Evolutionary conservation across 2,113 vertebrate genomes (phyloP).

Genomic region (Xyrauchen texanus): DNA sequence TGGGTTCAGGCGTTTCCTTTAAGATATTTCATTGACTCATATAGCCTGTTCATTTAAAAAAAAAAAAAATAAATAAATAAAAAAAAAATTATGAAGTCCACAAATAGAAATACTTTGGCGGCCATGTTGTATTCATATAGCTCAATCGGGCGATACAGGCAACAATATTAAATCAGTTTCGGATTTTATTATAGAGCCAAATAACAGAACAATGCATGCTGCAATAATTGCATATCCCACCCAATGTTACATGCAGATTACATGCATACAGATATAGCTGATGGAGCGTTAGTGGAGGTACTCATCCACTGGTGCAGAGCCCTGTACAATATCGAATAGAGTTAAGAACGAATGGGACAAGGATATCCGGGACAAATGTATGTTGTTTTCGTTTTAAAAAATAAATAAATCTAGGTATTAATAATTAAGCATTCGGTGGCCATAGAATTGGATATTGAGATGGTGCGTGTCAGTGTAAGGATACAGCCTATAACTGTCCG

Average conservation of each 20-base stretch:
- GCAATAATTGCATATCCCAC: constrained; percentile 19
- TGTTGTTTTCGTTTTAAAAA: not conserved
- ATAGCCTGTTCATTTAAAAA: not conserved
- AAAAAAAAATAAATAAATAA: not conserved
- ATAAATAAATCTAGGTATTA: not conserved
- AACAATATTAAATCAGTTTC: constrained; percentile 18
- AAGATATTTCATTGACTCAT: constrained; percentile 41
- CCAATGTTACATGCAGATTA: not conserved
- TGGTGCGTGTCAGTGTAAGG: constrained; percentile 9
- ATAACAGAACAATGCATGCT: constrained; percentile 5
- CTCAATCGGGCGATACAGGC: not conserved
- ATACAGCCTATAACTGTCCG: constrained; percentile 14
- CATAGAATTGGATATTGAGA: constrained; percentile 13
- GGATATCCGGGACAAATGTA: not conserved
- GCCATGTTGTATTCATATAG: constrained; percentile 28
- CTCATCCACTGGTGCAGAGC: constrained; percentile 5
- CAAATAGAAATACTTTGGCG: constrained; percentile 26
- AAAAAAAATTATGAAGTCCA: not conserved
- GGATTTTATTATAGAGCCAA: not conserved
- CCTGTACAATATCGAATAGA: not conserved
- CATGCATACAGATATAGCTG: not conserved
- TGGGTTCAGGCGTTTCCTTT: constrained; percentile 53
- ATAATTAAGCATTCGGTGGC: constrained; percentile 10
- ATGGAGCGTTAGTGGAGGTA: constrained; percentile 3
- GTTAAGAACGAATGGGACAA: not conserved